phyloP scores from a whole-genome alignment of 2,113 vertebrate species.

The Prionailurus viverrinus region DNA sequence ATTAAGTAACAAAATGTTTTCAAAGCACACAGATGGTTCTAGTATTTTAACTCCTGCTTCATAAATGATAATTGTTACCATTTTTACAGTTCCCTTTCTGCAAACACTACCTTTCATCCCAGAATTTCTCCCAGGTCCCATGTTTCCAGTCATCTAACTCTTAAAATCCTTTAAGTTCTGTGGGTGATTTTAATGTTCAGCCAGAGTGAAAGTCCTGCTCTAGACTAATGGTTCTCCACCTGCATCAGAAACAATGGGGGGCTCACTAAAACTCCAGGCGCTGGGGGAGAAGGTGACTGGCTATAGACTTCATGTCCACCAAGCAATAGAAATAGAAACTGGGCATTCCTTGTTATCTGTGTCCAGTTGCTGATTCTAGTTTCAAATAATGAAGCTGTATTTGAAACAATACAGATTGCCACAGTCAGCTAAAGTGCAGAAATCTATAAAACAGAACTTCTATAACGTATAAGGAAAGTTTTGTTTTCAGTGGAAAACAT shows the following conservation, averaged over 20 bases:
- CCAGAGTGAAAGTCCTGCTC: background rate
- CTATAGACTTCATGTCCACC: background rate
- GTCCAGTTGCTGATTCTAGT: background rate
- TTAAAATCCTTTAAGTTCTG: background rate
- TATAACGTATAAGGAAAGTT: fast-evolving
- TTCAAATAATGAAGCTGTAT: background rate
- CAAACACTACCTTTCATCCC: background rate
- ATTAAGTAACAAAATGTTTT: background rate
- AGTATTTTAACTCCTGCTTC: background rate
- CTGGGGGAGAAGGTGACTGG: background rate
- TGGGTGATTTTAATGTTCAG: background rate
- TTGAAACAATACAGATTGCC: background rate
- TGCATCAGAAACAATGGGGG: background rate
- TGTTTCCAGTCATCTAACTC: background rate
- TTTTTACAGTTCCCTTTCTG: background rate
- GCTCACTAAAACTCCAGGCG: background rate
- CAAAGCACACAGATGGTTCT: background rate
- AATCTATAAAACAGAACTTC: background rate
- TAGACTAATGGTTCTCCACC: background rate
- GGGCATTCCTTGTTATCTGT: background rate
- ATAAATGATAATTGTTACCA: background rate
- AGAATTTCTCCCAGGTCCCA: background rate
- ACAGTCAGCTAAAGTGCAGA: background rate
- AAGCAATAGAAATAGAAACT: background rate
- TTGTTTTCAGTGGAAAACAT: background rate